phyloP scores from a whole-genome alignment of 2,888 invertebrate species.

The Caenorhabditis macrosperma region DNA sequence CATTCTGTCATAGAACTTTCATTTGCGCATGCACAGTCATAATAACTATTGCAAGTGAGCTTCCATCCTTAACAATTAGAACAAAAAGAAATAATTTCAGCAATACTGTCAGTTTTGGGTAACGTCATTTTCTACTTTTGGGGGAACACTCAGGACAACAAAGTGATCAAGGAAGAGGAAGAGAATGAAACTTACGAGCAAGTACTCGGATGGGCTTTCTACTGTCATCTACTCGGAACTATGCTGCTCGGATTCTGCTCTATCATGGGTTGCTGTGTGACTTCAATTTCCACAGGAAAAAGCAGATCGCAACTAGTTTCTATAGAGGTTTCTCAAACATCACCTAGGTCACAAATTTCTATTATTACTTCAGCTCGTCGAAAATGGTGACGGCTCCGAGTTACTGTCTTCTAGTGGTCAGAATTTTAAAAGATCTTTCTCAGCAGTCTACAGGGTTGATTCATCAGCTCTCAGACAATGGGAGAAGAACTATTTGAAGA shows the following conservation, averaged over 20 bases:
- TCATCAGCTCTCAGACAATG: conserved; percentile 74
- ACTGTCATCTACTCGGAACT: conserved; percentile 72
- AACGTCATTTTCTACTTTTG: conserved; percentile 74
- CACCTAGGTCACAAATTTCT: too few relatives aligned
- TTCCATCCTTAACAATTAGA: conserved; percentile 1
- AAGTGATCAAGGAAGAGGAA: conserved; percentile 78
- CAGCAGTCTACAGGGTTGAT: conserved; percentile 73
- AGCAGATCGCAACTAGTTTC: conserved; percentile 75
- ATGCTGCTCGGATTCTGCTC: conserved; percentile 71
- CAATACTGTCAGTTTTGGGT: conserved; percentile 69
- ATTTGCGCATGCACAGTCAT: conserved; percentile 73
- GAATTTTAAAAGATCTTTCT: conserved; percentile 71
- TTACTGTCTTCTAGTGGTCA: conserved; percentile 55
- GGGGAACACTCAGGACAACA: conserved; percentile 79
- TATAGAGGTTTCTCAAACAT: too few relatives aligned
- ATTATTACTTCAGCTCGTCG: conserved; percentile 70
- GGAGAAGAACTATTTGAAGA: conserved; percentile 74
- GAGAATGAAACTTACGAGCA: conserved; percentile 78
- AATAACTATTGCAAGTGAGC: conserved; percentile 72
- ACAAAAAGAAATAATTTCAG: too few relatives aligned
- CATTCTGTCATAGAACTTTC: conserved; percentile 71
- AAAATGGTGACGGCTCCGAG: conserved; percentile 66
- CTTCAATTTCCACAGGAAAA: conserved; percentile 70
- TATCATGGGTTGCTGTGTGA: conserved; percentile 76
- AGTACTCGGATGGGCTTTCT: conserved; percentile 79